Evolutionary conservation across 2,113 vertebrate genomes (phyloP).

Genomic region (Centrocercus urophasianus): DNA sequence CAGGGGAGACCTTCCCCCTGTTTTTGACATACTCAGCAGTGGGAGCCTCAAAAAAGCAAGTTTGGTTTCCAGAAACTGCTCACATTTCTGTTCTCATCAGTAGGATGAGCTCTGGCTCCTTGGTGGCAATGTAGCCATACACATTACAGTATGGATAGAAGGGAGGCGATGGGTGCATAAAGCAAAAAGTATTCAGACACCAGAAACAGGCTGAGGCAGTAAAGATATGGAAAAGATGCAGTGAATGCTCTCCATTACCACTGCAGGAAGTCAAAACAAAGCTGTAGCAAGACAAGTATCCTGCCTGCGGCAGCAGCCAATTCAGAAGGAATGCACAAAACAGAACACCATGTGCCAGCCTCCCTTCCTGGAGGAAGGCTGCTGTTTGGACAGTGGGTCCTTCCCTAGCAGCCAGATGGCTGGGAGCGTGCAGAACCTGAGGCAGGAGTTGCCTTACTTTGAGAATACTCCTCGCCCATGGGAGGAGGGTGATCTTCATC

Average conservation of each 20-base stretch:
- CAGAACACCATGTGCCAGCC: not conserved
- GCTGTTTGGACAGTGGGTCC: not conserved
- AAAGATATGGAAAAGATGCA: not conserved
- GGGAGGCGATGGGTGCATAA: not conserved
- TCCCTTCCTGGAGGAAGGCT: not conserved
- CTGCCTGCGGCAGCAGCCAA: not conserved
- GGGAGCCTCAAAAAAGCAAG: not conserved
- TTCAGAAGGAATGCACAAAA: not conserved
- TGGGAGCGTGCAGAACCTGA: not conserved
- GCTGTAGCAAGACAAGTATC: not conserved
- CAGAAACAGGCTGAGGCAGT: not conserved
- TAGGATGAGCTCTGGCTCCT: not conserved
- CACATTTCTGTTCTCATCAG: not conserved
- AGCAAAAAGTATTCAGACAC: not conserved
- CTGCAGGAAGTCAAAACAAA: not conserved
- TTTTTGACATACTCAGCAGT: not conserved
- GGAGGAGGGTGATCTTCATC: slow-evolving; percentile 95
- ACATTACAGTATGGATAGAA: not conserved
- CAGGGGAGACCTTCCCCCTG: not conserved
- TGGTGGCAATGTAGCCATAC: not conserved
- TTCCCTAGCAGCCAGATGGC: fast-evolving
- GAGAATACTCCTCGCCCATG: slow-evolving; percentile 96
- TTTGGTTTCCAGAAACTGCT: not conserved
- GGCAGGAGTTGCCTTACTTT: slow-evolving; percentile 78
- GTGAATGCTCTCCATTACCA: not conserved